Percentiles rank a stretch among this genome's conserved stretches.
These are phyloP conservation scores for Agrochola circellaris DNA, from an alignment of 2,888 invertebrate species.

Conservation along the genomic window DNA sequence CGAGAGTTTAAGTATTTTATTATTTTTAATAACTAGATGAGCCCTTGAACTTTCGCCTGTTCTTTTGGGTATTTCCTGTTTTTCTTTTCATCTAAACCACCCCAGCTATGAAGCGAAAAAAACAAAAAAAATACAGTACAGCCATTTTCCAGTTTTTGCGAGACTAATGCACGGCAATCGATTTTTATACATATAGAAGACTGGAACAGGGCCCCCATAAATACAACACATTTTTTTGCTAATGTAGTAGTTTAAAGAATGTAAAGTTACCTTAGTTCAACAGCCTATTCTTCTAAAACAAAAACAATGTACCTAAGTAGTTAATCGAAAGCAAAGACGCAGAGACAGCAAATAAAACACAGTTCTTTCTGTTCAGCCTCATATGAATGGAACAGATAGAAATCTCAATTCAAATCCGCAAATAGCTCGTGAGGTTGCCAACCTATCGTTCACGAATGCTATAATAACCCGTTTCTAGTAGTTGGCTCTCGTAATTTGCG, in stretches of 20 bases:
- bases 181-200: no score
- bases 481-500: constrained; percentile 54
- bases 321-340: constrained; percentile 10
- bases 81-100: no score
- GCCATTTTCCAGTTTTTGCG: no score
- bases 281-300: constrained; percentile 5
- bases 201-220: no score
- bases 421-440: constrained; percentile 58
- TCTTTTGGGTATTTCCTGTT: no score
- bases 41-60: no score
- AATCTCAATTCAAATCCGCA: constrained; percentile 55
- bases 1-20: no score
- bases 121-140: no score
- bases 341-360: constrained; percentile 18
- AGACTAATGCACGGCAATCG: no score
- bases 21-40: no score
- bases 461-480: constrained; percentile 59
- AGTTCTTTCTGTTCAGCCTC: constrained; percentile 19
- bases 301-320: neutral
- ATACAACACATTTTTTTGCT: neutral
- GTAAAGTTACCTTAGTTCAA: neutral
- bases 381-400: constrained; percentile 54
- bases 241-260: neutral
- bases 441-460: constrained; percentile 55
- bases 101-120: no score